A percentile compares a stretch with the other conserved stretches of the same genome.
Evolutionary conservation across 2,888 invertebrate genomes (phyloP).

Genomic region (Drosophila cyrtoloma): DNA sequence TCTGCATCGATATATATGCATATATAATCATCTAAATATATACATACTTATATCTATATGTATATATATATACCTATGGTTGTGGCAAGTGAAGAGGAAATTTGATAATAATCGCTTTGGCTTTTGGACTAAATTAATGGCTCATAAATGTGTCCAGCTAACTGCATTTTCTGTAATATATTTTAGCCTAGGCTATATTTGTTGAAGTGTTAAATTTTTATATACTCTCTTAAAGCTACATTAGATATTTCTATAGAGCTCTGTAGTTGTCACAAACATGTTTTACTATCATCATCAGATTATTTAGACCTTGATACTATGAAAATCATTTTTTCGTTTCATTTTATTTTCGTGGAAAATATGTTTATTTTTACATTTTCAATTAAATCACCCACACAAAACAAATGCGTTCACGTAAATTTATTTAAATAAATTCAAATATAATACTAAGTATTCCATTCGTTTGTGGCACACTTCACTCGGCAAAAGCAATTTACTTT

Average conservation of each 20-base stretch:
- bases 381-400: not conserved
- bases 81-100: slow-evolving; percentile 39
- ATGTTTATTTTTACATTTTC: not conserved
- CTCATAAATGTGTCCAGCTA: slow-evolving; percentile 35
- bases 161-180: not conserved
- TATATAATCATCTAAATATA: slow-evolving; percentile 10
- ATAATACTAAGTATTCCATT: not conserved
- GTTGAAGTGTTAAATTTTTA: not conserved
- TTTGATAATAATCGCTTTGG: slow-evolving; percentile 40
- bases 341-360: not conserved
- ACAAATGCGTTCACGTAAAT: not conserved
- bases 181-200: too few relatives aligned
- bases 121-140: slow-evolving; percentile 45
- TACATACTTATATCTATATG: slow-evolving; percentile 8
- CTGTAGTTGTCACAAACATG: not conserved
- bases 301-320: not conserved
- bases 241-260: not conserved
- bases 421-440: not conserved
- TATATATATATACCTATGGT: slow-evolving; percentile 29
- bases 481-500: not conserved
- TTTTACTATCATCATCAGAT: not conserved
- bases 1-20: slow-evolving; percentile 5
- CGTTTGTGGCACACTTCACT: slow-evolving; percentile 1
- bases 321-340: not conserved
- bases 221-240: not conserved